Percentiles rank a stretch among this genome's conserved stretches.
phyloP scores from a whole-genome alignment of 2,113 vertebrate species.

The Leptobrachium leishanense region DNA sequence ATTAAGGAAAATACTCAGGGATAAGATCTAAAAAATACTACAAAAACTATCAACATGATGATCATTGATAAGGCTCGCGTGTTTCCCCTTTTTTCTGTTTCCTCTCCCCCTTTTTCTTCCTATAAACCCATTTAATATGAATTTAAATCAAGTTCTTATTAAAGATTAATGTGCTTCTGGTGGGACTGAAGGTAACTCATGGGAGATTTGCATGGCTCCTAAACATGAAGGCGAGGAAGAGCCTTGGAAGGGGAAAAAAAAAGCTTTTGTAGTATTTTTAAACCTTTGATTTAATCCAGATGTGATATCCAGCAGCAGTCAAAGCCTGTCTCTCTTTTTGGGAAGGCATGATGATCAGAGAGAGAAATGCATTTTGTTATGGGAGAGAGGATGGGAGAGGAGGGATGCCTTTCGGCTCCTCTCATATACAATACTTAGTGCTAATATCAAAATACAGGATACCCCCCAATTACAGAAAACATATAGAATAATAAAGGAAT shows the following conservation, averaged over 20 bases:
- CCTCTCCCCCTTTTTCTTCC: conserved; percentile 23
- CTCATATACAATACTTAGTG: not conserved
- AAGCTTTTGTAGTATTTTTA: conserved; percentile 64
- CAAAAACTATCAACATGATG: not conserved
- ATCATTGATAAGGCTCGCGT: not conserved
- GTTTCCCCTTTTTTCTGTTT: conserved; percentile 15
- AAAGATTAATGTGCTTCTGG: conserved; percentile 61
- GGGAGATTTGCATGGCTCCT: conserved; percentile 60
- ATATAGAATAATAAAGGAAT: not conserved
- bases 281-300: conserved; percentile 69
- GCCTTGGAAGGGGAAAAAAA: conserved; percentile 51
- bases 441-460: not conserved
- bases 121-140: conserved; percentile 52
- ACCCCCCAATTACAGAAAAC: too few species aligned
- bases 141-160: conserved; percentile 52
- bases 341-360: conserved; percentile 42
- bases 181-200: conserved; percentile 58
- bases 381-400: conserved; percentile 49
- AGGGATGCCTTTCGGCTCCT: not conserved
- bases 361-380: conserved; percentile 39
- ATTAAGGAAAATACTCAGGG: not conserved
- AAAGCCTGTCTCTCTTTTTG: conserved; percentile 54
- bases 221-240: conserved; percentile 41
- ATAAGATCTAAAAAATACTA: not conserved
- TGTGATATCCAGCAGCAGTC: conserved; percentile 62